Conservation (phyloP, 1,140 invertebrate species). For the Macrobrachium nipponense region DNA sequence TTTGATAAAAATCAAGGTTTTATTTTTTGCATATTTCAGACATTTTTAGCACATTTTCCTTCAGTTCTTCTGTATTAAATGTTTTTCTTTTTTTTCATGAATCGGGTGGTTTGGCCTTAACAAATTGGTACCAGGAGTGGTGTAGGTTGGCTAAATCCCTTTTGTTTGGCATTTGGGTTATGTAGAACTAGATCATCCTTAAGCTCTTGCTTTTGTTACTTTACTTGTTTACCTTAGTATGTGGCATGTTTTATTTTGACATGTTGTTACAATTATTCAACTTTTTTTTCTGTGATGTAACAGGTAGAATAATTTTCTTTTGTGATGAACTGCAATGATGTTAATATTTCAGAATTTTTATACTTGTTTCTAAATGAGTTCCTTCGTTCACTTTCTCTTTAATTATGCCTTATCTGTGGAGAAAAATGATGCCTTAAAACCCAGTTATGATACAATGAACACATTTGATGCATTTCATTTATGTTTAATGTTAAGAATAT, state of each 20-base stretch:
- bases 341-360: background rate
- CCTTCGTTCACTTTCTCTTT: background rate
- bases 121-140: slow-evolving; percentile 41
- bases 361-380: background rate
- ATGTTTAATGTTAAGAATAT: slow-evolving; percentile 8
- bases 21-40: no score
- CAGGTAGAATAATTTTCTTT: background rate
- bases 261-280: no score
- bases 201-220: background rate
- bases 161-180: background rate
- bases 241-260: no score
- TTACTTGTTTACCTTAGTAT: background rate
- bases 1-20: no score
- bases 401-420: background rate
- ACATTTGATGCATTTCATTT: slow-evolving; percentile 27
- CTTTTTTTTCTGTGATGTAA: slow-evolving; percentile 5
- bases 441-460: background rate
- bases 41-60: slow-evolving; percentile 3
- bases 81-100: background rate
- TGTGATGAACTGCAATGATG: background rate
- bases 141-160: slow-evolving; percentile 1
- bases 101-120: slow-evolving; percentile 17
- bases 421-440: background rate
- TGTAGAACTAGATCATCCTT: background rate
- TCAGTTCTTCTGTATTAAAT: background rate